Base-by-base conservation (phyloP, 2,113 vertebrate species). In the Silurus asotus region DNA sequence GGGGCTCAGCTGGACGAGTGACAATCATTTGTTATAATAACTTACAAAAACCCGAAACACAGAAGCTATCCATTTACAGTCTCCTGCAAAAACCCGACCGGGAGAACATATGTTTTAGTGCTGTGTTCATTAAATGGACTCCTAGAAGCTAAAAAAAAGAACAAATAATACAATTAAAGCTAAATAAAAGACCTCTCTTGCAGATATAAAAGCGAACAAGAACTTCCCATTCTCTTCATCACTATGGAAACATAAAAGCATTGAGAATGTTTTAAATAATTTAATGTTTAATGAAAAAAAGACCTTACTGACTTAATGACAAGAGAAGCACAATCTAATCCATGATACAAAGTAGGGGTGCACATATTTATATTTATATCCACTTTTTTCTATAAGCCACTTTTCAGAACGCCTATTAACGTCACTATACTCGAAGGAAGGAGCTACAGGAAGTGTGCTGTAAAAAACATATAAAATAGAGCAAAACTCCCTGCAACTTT, bases 1-100 rank as follows among this genome's bases (percentile, higher is more conserved):
- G 86, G 88, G 8, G 75, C 88, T 94, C 85, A 87, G 85, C 90
- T 90, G 89, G 91, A 89, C 87, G 87, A 91, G 90, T 76, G 88
- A 89, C 67, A 64, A 72, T 91, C 90, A 89, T 88, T 79, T 88
- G 79, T 87, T 84, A 90, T 88, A 90, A 90, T 74, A 80, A 70
- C 15, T 17, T 59, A 45, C 28, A 84, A 25, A 75, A 75, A 62
- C 3, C 37, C 6, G 14, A 51, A 84, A 62, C 8, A 49, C 70
- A 17, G 56, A n/a, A 19, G 9, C 69, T n/a, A 15, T 61, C 37
- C 20, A n/a, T 49, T 84, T 75, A 75, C n/a, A 15, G 37, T 14
- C 49, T 69, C 67, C 14, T 67, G 81, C 65, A 45, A 53, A 53
- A 55, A 53, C n/a, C 48, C 51, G 23, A 53, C 6, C 49, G 82